Base-by-base conservation (phyloP, 2,888 invertebrate species). In the Apamea anceps region DNA sequence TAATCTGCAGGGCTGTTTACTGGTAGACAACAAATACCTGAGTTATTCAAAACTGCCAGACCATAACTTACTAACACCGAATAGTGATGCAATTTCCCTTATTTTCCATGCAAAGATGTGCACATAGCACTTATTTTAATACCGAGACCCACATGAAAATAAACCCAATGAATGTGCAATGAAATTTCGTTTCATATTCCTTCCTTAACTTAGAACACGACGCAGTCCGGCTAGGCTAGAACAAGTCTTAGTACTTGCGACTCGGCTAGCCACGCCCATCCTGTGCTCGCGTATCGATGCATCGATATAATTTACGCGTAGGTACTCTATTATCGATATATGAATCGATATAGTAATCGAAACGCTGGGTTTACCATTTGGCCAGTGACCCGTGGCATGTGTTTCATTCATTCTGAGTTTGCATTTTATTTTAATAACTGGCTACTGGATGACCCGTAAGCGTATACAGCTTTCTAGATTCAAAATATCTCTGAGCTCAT, bases 211-310 rank as follows among this genome's bases (percentile, higher is more conserved):
- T 90, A 90, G 91, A 90, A 92, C 91, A 91, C 90, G 88, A 82
- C 72, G 87, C 87, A 82, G 73, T 72, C 85, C 79, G 87, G 85
- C 90, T 88, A 82, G 87, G 81, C 85, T 82, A 88, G 89, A 93
- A 95, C 96, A 93, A 93, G 95, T 95, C 90, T 92, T 88, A 90
- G 92, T 93, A 94, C 91, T 89, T 84, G 79, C 90, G 83, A 88
- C 89, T 89, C 87, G 90, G 88, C 90, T 90, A 91, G 90, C 93
- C 93, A 92, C 94, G 93, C 93, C 93, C 91, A 90, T 92, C 86
- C 90, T 88, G 88, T 88, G 91, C 90, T 89, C 70, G 80, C 77
- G 79, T 84, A 90, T 88, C 81, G 80, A 88, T 81, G 82, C 88
- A 91, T 90, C 86, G 88, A 89, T 89, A 87, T 91, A 87, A 87